Base-by-base conservation (phyloP, 2,888 invertebrate genomes). In the Synanthedon vespiformis region DNA sequence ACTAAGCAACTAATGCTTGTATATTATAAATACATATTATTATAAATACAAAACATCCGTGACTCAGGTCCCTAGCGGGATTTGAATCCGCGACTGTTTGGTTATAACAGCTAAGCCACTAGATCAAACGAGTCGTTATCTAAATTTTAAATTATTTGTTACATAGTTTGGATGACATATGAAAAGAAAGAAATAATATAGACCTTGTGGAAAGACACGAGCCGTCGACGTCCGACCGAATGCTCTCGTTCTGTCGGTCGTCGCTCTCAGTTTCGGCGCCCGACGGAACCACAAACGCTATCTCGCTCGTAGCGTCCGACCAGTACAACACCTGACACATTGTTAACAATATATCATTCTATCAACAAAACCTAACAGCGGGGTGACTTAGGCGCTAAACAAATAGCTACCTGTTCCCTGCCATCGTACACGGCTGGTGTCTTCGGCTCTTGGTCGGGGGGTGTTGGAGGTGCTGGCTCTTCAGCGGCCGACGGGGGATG, bases 251-350 rank as follows among this genome's bases (percentile, higher is more conserved):
- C 41, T 62, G 59, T 11, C 63, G 58, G 2, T 77, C 78, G 1
- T 75, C 74, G 1, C 53, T 58, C 4, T 74, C 74, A 4, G 76
- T 79, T 1, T 67, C 56, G 13, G 70, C 63, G 0, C 89, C 87
- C 1, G 89, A 89, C 0, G 99, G 98, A 52, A 98, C 95, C 14
- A 99, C 92, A 82, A 99, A 98, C 2, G 98, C 97, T 53, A 99
- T 92, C 88, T 99, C 99, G 3, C 95, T 94, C 51, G 93, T 93
- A 0, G 96, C 94, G 79, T 98, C 98, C 1, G 97, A 95, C 98
- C 98, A 98, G 79, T 98, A 98, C 1, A 98, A 86, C 3, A 97
- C 93, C 75, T 83, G 48, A 16, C n/a, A 34, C 8, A 34, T 34
- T 22, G 22, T 22, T 22, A n/a, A n/a, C n/a, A n/a, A n/a, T n/a